Evolutionary conservation across 2,113 vertebrate species (phyloP).

Genomic region (Bufo gargarizans): DNA sequence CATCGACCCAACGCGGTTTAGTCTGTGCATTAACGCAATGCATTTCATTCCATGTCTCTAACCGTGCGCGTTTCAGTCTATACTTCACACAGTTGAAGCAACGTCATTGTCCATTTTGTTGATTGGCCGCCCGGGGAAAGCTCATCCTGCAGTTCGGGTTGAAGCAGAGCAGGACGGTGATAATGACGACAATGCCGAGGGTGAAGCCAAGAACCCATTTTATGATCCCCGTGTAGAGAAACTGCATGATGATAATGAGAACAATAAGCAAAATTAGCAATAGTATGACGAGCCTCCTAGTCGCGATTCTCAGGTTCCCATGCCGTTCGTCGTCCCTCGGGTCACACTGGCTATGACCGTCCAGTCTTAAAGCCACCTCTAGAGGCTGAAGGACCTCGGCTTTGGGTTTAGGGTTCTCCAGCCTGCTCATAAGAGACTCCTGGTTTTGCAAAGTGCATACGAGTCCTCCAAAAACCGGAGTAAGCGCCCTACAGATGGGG

Average conservation of each 20-base stretch:
- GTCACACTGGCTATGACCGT: background rate
- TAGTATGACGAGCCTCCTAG: slow-evolving; percentile 68
- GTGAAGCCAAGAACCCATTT: slow-evolving; percentile 69
- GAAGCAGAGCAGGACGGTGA: slow-evolving; percentile 70
- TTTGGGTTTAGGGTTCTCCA: background rate
- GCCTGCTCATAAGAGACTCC: slow-evolving; percentile 58
- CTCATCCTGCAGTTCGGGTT: slow-evolving; percentile 32
- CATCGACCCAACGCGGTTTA: no score
- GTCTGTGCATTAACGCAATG: no score
- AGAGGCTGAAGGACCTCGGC: slow-evolving; percentile 58
- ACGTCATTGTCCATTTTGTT: slow-evolving; percentile 20
- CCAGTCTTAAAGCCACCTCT: background rate
- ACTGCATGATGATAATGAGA: slow-evolving; percentile 69
- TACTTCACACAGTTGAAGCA: background rate
- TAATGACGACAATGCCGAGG: slow-evolving; percentile 65
- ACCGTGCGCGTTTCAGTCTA: background rate
- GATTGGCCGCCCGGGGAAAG: background rate
- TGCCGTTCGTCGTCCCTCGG: slow-evolving; percentile 19
- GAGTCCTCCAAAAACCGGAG: slow-evolving; percentile 70
- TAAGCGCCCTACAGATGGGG: slow-evolving; percentile 73
- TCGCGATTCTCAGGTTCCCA: slow-evolving; percentile 53
- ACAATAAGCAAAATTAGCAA: slow-evolving; percentile 69
- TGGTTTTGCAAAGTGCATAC: slow-evolving; percentile 70
- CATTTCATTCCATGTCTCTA: no score
- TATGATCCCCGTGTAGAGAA: slow-evolving; percentile 65